Base-by-base conservation (phyloP, 2,113 vertebrate species). In the Typhlomys cinereus region DNA sequence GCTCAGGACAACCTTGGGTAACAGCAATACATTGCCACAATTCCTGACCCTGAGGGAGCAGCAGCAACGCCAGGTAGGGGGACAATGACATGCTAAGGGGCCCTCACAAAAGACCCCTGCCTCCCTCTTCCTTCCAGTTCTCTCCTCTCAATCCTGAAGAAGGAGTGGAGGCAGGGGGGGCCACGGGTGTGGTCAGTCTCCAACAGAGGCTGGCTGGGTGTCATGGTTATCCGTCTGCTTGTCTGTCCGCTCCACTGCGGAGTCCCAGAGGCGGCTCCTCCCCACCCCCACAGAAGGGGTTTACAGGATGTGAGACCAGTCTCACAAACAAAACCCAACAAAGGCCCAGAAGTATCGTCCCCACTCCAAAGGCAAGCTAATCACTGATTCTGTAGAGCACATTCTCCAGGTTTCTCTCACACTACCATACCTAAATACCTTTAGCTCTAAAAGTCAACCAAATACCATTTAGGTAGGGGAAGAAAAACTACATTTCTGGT, bases 51-150 rank as follows among this genome's bases (percentile, higher is more conserved):
- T 52, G 18, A 57, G 48, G 34, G 5, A 31, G 39, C 66, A 78
- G 82, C 20, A 34, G 61, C 31, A 1, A 41, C n/a, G 6, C 2
- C 20, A 23, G 9, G 48, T 6, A 4, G 59, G 46, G 46, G 81
- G 66, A 36, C 66, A 48, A 1, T 18, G 46, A 23, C 39, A 46
- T 0, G 2, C 25, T 0, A 1, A 54, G 36, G 9, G 2, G 25
- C 4, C 46, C n/a, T 15, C 20, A 13, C 21, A 20, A 64, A 48
- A 41, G 59, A n/a, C n/a, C n/a, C n/a, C n/a, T n/a, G n/a, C n/a
- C n/a, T n/a, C n/a, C n/a, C 25, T 46, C 39, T 29, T 17, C 18
- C 50, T 57, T 44, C 41, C 25, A 8, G 13, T 46, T 46, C 0
- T 54, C 18, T 17, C 15, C 27, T 36, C 44, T 21, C 50, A 13